Conservation (phyloP, 2,797 vertebrate genomes). For the Sebastes dallii region DNA sequence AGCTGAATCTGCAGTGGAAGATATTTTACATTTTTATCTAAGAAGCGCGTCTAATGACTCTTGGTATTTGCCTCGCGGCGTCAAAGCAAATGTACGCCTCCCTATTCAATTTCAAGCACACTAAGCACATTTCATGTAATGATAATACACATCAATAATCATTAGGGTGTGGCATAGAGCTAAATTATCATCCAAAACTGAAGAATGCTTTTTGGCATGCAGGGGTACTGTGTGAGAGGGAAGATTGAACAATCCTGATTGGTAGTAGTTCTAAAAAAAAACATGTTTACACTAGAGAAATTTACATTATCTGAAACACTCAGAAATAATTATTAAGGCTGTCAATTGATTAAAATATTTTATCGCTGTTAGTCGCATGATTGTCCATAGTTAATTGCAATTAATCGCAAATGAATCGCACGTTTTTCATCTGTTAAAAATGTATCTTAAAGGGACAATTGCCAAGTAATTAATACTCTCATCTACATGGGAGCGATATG, state of each 20-base stretch:
- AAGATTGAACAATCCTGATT: not conserved
- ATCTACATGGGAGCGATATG: no score
- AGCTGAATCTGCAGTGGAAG: slow-evolving; percentile 54
- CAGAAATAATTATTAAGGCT: no score
- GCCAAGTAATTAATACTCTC: no score
- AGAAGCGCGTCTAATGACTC: slow-evolving; percentile 70
- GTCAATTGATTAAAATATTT: no score
- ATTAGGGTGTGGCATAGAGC: slow-evolving; percentile 48
- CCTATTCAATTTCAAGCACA: slow-evolving; percentile 73
- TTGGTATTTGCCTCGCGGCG: slow-evolving; percentile 56
- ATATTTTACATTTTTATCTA: slow-evolving; percentile 66
- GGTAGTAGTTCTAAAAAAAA: no score
- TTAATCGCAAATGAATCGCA: no score
- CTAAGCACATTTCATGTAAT: slow-evolving; percentile 67
- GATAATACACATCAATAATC: slow-evolving; percentile 72
- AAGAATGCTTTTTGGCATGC: slow-evolving; percentile 22
- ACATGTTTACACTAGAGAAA: no score
- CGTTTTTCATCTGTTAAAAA: no score
- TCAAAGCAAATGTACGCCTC: slow-evolving; percentile 61
- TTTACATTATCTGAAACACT: no score
- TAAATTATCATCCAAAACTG: slow-evolving; percentile 48
- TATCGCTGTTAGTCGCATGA: no score
- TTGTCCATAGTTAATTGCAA: no score
- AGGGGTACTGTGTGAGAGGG: not conserved
- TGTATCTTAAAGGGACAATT: no score